These are phyloP conservation scores for Lerema accius DNA, from an alignment of 1,140 invertebrate genomes.

Conservation along the genomic window DNA sequence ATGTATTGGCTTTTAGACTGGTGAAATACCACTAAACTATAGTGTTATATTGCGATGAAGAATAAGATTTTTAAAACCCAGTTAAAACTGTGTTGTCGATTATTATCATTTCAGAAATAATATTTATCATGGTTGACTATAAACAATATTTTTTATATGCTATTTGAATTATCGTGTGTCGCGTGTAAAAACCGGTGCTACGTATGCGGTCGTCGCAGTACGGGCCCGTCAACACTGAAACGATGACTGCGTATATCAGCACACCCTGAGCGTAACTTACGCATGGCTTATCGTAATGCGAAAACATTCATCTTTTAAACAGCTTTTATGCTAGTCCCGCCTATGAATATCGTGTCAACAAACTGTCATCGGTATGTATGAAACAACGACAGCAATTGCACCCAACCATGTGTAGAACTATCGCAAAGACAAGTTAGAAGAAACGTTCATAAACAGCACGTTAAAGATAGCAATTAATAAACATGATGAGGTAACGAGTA, in stretches of 20 bases:
- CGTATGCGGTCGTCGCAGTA: constrained; percentile 35
- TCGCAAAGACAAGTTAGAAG: neutral
- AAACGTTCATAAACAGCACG: neutral
- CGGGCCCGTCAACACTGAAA: constrained; percentile 45
- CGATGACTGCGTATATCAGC: constrained; percentile 42
- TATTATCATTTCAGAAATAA: no score
- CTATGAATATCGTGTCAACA: constrained; percentile 4
- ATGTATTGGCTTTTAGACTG: no score
- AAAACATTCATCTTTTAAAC: constrained; percentile 17
- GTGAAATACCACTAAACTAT: no score
- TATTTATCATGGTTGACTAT: no score
- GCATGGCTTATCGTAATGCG: constrained; percentile 8
- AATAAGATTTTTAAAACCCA: no score
- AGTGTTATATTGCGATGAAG: no score
- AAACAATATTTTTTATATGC: neutral
- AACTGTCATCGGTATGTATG: neutral
- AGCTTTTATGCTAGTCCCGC: neutral
- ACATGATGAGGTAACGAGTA: constrained; percentile 13
- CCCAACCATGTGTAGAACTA: neutral
- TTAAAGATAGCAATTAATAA: no score
- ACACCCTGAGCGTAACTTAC: constrained; percentile 5
- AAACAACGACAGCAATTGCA: neutral
- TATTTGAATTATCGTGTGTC: constrained; percentile 3
- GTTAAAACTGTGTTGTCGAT: no score
- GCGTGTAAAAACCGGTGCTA: constrained; percentile 44